These are phyloP conservation scores for Apodemus agrarius DNA, from an alignment of 2,797 vertebrate genomes.

Conservation along the genomic window DNA sequence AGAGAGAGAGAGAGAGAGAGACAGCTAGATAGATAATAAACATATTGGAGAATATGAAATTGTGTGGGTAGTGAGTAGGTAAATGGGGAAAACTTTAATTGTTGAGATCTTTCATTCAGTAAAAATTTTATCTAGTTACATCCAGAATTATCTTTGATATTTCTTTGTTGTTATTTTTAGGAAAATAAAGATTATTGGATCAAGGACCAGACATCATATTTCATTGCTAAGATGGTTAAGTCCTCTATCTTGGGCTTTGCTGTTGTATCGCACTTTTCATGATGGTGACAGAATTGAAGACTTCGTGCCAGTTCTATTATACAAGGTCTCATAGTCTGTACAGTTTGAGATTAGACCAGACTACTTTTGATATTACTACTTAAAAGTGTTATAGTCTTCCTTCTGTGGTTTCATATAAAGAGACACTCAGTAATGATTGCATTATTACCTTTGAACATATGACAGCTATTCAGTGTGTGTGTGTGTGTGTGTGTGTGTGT, in stretches of 20 bases:
- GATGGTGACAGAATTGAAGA: not conserved
- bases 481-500: too few species aligned
- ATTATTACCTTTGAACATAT: not conserved
- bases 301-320: not conserved
- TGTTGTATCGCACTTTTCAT: not conserved
- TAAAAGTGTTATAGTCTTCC: not conserved
- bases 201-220: not conserved
- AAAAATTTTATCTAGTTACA: not conserved
- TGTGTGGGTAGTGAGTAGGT: not conserved
- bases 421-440: not conserved
- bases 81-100: not conserved
- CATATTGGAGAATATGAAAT: not conserved
- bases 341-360: not conserved
- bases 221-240: not conserved
- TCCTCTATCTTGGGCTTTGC: not conserved
- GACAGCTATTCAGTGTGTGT: not conserved
- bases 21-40: not conserved
- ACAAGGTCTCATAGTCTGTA: not conserved
- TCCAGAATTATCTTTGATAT: not conserved
- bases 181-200: not conserved
- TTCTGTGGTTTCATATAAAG: not conserved
- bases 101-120: not conserved
- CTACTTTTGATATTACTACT: not conserved
- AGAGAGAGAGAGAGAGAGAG: not conserved
- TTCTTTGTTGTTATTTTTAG: not conserved